Percentiles rank a stretch among this genome's conserved stretches.
Conservation (phyloP, 2,888 invertebrate species). For the Drosophila affinis region DNA sequence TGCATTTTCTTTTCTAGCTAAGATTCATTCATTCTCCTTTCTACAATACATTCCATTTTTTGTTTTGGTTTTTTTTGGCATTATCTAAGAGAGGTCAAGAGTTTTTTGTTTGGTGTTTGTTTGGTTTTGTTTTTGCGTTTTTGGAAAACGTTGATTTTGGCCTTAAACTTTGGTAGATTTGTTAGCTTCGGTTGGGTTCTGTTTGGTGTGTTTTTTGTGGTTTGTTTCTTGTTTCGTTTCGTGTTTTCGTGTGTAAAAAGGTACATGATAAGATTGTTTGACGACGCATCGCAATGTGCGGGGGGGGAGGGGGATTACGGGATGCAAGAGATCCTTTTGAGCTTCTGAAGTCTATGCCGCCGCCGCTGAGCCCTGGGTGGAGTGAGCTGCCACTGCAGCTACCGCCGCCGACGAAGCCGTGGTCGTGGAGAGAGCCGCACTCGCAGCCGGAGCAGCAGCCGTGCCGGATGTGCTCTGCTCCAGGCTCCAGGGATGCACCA, state of each 20-base stretch:
- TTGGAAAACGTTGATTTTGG: constrained; percentile 76
- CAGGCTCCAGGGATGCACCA: constrained; percentile 82
- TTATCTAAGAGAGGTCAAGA: constrained; percentile 68
- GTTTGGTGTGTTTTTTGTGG: constrained; percentile 25
- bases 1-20: constrained; percentile 54
- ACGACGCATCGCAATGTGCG: constrained; percentile 41
- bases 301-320: background rate
- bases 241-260: constrained; percentile 43
- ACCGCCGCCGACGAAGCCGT: background rate
- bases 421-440: constrained; percentile 10
- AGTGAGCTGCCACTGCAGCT: background rate
- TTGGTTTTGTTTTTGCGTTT: constrained; percentile 57
- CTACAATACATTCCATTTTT: background rate
- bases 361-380: constrained; percentile 23
- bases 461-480: constrained; percentile 51
- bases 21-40: constrained; percentile 30
- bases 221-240: constrained; percentile 31
- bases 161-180: constrained; percentile 57
- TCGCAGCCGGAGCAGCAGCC: background rate
- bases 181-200: constrained; percentile 69
- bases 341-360: constrained; percentile 22
- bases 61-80: constrained; percentile 45
- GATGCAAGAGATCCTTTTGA: background rate
- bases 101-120: constrained; percentile 28
- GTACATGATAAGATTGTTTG: constrained; percentile 71